Base-by-base conservation (phyloP, 1,140 invertebrate genomes). In the Catajapyx aquilonaris region DNA sequence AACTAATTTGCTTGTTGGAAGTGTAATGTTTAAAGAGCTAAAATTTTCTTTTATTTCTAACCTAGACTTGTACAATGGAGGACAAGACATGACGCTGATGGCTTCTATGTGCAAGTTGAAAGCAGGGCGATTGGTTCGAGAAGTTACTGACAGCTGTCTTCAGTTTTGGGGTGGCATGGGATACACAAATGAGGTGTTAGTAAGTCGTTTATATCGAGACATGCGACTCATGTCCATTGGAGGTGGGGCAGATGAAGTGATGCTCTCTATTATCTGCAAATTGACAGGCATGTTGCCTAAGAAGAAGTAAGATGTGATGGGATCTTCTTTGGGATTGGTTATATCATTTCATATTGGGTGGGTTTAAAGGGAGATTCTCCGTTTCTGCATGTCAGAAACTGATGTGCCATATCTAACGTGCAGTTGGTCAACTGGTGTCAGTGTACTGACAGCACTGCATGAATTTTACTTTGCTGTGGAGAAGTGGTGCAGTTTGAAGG, bases 161-260 rank as follows among this genome's bases (percentile, higher is more conserved):
- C 69, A 72, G 53, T 70, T 52, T 44, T 71, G 63, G 61, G 69
- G 70, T 38, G 70, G 67, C 13, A 69, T 69, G 63, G 69, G 69
- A 2, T 73, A 60, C 49, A 65, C 64, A 4, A 52, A 55, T 30
- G 68, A 73, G 31, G 53, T 60, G 11, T 41, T 51, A 4, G 51
- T 69, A 23, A 58, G 55, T 25, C 46, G 66, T 13, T 46, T 55
- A 9, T 68, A 54, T 45, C 55, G 69, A 25, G 69, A 72, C 51
- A 46, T 56, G 28, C 50, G 69, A 20, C 45, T 69, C 0, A 22
- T 63, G 15, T 67, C 65, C 4, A 72, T 71, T 41, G 69, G 61
- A 17, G 69, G 55, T 13, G 70, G 69, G 9, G 59, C 65, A 34
- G 69, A 71, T 56, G 70, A 71, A 53, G 58, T 71, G 2, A 71